Base-by-base conservation (phyloP, 2,113 vertebrate genomes). In the Silurus glanis region DNA sequence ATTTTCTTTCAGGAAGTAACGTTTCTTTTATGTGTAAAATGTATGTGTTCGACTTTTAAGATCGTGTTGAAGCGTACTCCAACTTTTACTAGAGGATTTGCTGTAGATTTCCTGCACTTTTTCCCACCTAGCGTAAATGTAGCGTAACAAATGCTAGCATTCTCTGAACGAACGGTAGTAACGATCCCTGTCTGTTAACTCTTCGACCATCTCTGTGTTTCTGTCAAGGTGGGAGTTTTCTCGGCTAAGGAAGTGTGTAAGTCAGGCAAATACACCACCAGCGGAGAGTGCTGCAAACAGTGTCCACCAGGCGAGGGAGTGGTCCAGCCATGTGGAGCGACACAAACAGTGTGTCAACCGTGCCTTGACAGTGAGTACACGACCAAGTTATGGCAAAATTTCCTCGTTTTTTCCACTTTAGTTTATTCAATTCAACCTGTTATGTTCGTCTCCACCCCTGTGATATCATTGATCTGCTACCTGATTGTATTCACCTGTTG, bases 311-410 rank as follows among this genome's bases (percentile, higher is more conserved):
- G 98, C 0, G 98, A 99, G 87, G 98, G 98, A 0, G 94, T 99
- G 81, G 23, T 90, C 85, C 92, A 92, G 88, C 92, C 90, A 9
- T 99, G 98, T 0, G 96, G 96, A 83, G 90, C 19, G 85, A 94
- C 94, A 79, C 97, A 99, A 94, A 97, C 98, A 0, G 91, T 94
- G 75, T 99, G 98, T 1, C 91, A 94, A 76, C 95, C 96, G 25
- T 99, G 98, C 91, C 93, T 97, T 82, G 98, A 99, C 95, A 99
- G 98, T 99, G 90, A 97, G 97, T 97, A 75, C 82, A 86, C 45
- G 53, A 82, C 66, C 58, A 74, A 25, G 37, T 47, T 66, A 61
- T 9, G 87, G 84, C 78, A 58, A 59, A 58, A 84, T 84, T 75
- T 89, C 88, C 66, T 66, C 47, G 64, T 23, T 56, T 23, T 45